These are phyloP conservation scores for Chymomyza fuscimana DNA, from an alignment of 2,888 invertebrate genomes.

Conservation along the genomic window DNA sequence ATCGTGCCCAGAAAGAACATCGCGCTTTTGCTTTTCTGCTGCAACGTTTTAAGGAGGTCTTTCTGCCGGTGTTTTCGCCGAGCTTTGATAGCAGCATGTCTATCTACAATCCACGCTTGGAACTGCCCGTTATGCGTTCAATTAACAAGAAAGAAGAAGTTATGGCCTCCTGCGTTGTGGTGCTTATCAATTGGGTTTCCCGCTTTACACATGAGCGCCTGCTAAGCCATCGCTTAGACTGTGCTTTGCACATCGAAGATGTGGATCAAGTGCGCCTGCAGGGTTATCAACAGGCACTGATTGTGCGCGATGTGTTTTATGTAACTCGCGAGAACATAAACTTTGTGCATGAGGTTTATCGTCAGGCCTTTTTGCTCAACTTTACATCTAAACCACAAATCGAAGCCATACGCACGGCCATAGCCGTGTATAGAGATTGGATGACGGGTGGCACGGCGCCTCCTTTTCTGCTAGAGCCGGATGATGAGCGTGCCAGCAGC, in stretches of 20 bases:
- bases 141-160: conserved; percentile 84
- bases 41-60: conserved; percentile 94
- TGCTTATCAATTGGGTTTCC: conserved; percentile 93
- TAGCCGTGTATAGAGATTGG: conserved; percentile 96
- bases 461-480: conserved; percentile 87
- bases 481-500: conserved; percentile 76
- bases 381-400: conserved; percentile 87
- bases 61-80: conserved; percentile 94
- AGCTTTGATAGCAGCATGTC: conserved; percentile 90
- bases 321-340: conserved; percentile 94
- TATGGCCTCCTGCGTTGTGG: conserved; percentile 87
- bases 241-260: conserved; percentile 75
- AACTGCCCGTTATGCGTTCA: conserved; percentile 86
- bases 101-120: conserved; percentile 90
- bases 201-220: conserved; percentile 88
- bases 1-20: conserved; percentile 87
- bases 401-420: conserved; percentile 91
- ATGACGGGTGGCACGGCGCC: conserved; percentile 91
- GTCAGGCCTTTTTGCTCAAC: conserved; percentile 94
- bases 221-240: conserved; percentile 75
- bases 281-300: conserved; percentile 80
- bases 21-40: conserved; percentile 94
- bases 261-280: conserved; percentile 76
- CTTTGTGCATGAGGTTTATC: conserved; percentile 95
- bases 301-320: conserved; percentile 93